Base-by-base conservation (phyloP, 1,140 invertebrate species). In the Bombus sibiricus region DNA sequence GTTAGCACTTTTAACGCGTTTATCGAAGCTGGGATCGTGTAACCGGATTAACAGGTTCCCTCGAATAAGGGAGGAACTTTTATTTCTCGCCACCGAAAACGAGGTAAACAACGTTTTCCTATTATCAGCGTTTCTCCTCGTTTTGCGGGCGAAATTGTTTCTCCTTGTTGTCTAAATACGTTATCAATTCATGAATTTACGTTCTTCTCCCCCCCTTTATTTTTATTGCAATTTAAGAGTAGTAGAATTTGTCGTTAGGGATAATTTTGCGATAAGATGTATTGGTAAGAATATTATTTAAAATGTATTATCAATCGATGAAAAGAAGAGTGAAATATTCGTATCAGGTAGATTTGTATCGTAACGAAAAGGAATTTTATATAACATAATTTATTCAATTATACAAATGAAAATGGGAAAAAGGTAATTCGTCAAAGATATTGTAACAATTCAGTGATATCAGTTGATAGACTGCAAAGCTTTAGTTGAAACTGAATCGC, bases 1-100 rank as follows among this genome's bases (percentile, higher is more conserved):
- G 83, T 85, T 80, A 64, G 34, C 53, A 73, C 68, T 80, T 47
- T 72, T 62, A 85, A 80, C 68, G 41, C 83, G 32, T 85, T 80
- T 80, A 80, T 80, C 76, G 53, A 25, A 12, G 4, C 25, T 37
- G 22, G 1, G 71, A 68, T 68, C 79, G 37, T 68, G 78, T 68
- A 85, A 68, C 57, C 34, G 68, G 77, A 85, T 85, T 85, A 85
- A 74, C 59, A 34, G 57, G 34, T 34, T 62, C 34, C 34, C 47
- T 32, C 13, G 28, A 39, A n/a, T 32, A 53, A 74, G 39, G 34
- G 25, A 57, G 41, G 18, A 74, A 81, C 59, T 81, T 81, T 73
- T 75, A 68, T 75, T 73, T 39, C 32, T 18, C 18, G 18, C 2
- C n/a, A 1, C 4, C n/a, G 53, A n/a, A 62, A 59, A 47, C 32